Conservation (phyloP, 1,140 invertebrate species). For the Zaprionus camerounensis region DNA sequence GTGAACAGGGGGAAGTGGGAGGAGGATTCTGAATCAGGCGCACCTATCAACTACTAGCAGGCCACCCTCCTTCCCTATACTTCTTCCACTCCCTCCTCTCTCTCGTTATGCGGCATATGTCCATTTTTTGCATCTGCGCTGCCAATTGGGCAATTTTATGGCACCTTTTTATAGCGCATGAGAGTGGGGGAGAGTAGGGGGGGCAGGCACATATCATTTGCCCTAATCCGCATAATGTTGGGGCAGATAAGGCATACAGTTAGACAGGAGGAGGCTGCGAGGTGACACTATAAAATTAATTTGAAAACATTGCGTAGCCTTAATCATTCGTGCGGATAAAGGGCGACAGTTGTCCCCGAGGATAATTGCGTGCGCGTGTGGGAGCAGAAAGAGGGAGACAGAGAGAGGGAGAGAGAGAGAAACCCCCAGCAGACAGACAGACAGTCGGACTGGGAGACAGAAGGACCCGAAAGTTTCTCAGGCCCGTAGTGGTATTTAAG, state of each 20-base stretch:
- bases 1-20: not conserved
- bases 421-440: not conserved
- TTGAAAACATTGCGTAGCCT: constrained; percentile 69
- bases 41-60: not conserved
- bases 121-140: constrained; percentile 23
- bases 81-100: not conserved
- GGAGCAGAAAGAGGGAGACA: constrained; percentile 19
- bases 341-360: constrained; percentile 74
- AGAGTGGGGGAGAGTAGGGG: constrained; percentile 14
- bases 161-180: constrained; percentile 26
- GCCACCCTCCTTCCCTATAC: not conserved
- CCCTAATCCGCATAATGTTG: constrained; percentile 57
- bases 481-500: constrained; percentile 52
- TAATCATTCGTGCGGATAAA: constrained; percentile 80
- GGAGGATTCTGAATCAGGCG: not conserved
- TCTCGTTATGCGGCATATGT: constrained; percentile 5
- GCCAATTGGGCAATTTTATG: constrained; percentile 44
- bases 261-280: constrained; percentile 22
- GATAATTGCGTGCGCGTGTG: constrained; percentile 77
- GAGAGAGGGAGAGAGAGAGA: not conserved
- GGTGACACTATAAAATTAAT: constrained; percentile 76
- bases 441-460: not conserved
- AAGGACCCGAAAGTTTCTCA: not conserved
- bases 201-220: constrained; percentile 35
- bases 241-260: constrained; percentile 44